Conservation (phyloP, 2,797 vertebrate species). For the Chelon auratus region DNA sequence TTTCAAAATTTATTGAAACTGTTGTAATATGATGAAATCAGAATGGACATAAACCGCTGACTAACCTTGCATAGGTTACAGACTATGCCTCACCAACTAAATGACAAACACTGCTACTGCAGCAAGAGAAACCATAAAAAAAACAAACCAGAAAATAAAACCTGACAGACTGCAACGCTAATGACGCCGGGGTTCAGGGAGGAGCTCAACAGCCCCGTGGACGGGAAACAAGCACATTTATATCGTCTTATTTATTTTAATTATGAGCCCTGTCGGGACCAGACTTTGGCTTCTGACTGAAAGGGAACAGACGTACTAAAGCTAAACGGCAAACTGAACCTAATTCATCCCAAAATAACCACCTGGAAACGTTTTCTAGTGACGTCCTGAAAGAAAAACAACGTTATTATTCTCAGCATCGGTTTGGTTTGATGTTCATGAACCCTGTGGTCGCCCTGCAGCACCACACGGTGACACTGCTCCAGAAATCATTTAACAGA, state of each 20-base stretch:
- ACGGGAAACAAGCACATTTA: slow-evolving; percentile 9
- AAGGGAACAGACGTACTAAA: slow-evolving; percentile 25
- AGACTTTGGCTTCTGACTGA: slow-evolving; percentile 56
- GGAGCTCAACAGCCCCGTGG: slow-evolving; percentile 73
- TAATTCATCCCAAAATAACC: slow-evolving; percentile 23
- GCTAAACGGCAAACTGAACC: slow-evolving; percentile 20
- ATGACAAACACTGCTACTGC: slow-evolving; percentile 74
- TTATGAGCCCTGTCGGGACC: slow-evolving; percentile 1
- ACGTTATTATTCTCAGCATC: background rate
- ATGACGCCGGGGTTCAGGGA: slow-evolving; percentile 50
- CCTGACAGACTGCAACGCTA: slow-evolving; percentile 42
- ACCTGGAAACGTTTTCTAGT: background rate
- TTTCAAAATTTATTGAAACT: slow-evolving; percentile 93
- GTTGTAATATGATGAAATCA: slow-evolving; percentile 88
- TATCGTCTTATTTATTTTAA: background rate
- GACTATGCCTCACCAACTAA: slow-evolving; percentile 85
- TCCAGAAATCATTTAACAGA: slow-evolving; percentile 11
- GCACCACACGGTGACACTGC: slow-evolving; percentile 29
- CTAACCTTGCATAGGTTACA: slow-evolving; percentile 90
- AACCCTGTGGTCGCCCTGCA: too few relatives aligned
- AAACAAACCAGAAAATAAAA: background rate
- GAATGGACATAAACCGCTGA: slow-evolving; percentile 83
- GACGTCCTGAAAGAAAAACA: slow-evolving; percentile 1
- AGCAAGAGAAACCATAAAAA: slow-evolving; percentile 61
- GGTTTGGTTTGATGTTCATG: too few relatives aligned